A percentile compares a stretch with the other conserved stretches of the same genome.
Evolutionary conservation across 1,140 invertebrate species (phyloP).

Genomic region (Penaeus vannamei): DNA sequence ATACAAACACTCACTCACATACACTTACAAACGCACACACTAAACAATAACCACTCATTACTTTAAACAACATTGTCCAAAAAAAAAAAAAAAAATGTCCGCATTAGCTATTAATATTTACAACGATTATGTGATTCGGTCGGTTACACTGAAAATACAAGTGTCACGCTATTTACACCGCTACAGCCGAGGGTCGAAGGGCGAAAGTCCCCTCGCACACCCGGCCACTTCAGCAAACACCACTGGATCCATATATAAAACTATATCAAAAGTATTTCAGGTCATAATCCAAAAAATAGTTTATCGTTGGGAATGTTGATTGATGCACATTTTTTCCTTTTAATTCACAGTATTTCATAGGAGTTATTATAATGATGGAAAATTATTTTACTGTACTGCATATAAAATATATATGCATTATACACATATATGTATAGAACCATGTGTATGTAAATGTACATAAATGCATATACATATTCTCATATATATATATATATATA

Average conservation of each 20-base stretch:
- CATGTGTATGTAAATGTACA: neutral
- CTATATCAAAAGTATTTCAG: slow-evolving; percentile 25
- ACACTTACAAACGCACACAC: slow-evolving; percentile 4
- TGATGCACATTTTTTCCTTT: no score
- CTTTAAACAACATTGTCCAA: neutral
- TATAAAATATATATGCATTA: neutral
- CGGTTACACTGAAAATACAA: neutral
- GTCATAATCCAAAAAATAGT: neutral
- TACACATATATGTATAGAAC: neutral
- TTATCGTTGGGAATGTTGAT: no score
- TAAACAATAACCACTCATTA: neutral
- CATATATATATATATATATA: slow-evolving; percentile 8
- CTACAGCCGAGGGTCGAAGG: no score
- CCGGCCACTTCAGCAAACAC: neutral
- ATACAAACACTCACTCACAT: slow-evolving; percentile 21
- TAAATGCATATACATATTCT: neutral
- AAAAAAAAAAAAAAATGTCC: neutral
- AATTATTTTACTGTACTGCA: no score
- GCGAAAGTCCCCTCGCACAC: neutral
- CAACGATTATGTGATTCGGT: slow-evolving; percentile 37
- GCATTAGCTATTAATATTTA: slow-evolving; percentile 23
- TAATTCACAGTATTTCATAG: no score
- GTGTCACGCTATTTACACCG: no score
- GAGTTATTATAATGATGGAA: no score
- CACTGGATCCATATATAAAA: slow-evolving; percentile 33